phyloP scores from a whole-genome alignment of 2,797 vertebrate genomes.

The Spinus pinus region DNA sequence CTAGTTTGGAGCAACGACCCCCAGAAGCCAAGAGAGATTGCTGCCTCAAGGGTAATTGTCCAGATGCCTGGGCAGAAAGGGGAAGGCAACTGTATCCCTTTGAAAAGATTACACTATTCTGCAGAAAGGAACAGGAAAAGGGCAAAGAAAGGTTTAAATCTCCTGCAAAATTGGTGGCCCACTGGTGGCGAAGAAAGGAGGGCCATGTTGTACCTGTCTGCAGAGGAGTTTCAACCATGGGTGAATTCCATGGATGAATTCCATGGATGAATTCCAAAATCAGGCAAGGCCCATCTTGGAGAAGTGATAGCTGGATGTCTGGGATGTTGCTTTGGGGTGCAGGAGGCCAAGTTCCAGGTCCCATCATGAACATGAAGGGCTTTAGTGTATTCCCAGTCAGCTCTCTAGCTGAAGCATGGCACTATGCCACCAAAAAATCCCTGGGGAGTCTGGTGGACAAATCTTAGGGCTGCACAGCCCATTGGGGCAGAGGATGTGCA shows the following conservation, averaged over 20 bases:
- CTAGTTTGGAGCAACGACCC: neutral
- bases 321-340: neutral
- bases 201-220: neutral
- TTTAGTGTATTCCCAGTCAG: neutral
- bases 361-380: neutral
- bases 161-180: neutral
- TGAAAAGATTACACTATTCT: neutral
- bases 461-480: accelerated
- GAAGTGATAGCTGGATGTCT: neutral
- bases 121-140: neutral
- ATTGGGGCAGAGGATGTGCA: accelerated
- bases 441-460: neutral
- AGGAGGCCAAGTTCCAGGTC: neutral
- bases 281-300: neutral
- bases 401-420: neutral
- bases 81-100: neutral
- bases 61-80: neutral
- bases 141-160: neutral
- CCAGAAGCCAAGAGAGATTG: neutral
- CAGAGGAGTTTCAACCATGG: neutral
- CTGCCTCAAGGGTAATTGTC: neutral
- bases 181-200: neutral
- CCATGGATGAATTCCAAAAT: neutral
- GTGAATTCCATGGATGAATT: neutral
- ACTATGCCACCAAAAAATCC: neutral